These are phyloP conservation scores for Colius striatus DNA, from an alignment of 2,113 vertebrate species.

Conservation along the genomic window DNA sequence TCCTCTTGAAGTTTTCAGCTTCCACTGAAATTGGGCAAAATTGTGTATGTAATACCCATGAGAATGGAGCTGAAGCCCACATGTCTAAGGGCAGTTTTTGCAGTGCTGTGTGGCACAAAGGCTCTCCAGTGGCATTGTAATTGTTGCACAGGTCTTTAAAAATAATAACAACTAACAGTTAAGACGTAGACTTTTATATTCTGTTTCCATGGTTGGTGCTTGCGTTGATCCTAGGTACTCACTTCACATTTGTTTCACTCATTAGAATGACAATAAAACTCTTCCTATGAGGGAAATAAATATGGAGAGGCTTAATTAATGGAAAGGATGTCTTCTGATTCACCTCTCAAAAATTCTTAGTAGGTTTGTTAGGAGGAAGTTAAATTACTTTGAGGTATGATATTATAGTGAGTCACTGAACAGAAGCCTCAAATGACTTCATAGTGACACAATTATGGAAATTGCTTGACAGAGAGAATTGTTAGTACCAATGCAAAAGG, in stretches of 20 bases:
- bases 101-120: neutral
- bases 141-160: neutral
- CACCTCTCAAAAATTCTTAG: neutral
- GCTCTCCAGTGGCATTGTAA: neutral
- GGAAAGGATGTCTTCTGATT: neutral
- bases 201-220: neutral
- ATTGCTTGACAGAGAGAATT: neutral
- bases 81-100: neutral
- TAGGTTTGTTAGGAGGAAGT: neutral
- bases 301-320: neutral
- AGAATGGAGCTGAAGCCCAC: neutral
- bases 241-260: neutral
- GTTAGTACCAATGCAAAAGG: neutral
- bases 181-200: neutral
- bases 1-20: fast-evolving
- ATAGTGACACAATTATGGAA: neutral
- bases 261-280: neutral
- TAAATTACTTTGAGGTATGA: neutral
- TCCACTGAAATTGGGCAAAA: neutral
- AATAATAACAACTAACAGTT: neutral
- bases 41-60: neutral
- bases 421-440: neutral
- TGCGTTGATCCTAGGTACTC: neutral
- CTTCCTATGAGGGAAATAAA: neutral
- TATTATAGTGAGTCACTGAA: conserved; percentile 2